phyloP scores from a whole-genome alignment of 2,113 vertebrate genomes.

The Apodemus sylvaticus region DNA sequence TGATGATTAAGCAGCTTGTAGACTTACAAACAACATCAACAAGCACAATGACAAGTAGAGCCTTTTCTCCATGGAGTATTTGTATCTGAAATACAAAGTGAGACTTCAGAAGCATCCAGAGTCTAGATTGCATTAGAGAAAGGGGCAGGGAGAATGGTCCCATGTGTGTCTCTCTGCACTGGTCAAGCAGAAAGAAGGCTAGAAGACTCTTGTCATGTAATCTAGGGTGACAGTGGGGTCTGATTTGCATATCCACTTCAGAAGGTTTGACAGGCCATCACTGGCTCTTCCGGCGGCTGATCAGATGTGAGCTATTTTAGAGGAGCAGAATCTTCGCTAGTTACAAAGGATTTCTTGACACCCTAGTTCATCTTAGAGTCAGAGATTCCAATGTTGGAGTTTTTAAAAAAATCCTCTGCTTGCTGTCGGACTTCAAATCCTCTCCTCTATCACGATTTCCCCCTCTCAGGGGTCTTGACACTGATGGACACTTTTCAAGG shows the following conservation, averaged over 20 bases:
- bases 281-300: not conserved
- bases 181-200: not conserved
- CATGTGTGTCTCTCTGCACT: rapidly evolving
- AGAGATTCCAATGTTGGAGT: not conserved
- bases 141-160: not conserved
- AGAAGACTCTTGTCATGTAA: not conserved
- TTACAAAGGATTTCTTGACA: slow-evolving; percentile 56
- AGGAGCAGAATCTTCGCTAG: slow-evolving; percentile 33
- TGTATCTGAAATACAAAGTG: not conserved
- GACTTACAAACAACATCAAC: slow-evolving; percentile 19
- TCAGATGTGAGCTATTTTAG: slow-evolving; percentile 45
- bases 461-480: not conserved
- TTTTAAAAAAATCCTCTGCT: not conserved
- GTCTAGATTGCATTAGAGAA: not conserved
- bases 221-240: not conserved
- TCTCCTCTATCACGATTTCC: not conserved
- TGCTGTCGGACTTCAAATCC: not conserved
- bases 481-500: not conserved
- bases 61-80: slow-evolving; percentile 8
- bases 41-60: slow-evolving; percentile 10
- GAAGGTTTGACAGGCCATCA: not conserved
- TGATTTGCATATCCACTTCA: not conserved
- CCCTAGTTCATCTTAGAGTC: not conserved
- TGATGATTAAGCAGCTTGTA: slow-evolving; percentile 52
- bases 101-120: slow-evolving; percentile 9